phyloP scores from a whole-genome alignment of 2,888 invertebrate genomes.

The Drosophila helvetica region DNA sequence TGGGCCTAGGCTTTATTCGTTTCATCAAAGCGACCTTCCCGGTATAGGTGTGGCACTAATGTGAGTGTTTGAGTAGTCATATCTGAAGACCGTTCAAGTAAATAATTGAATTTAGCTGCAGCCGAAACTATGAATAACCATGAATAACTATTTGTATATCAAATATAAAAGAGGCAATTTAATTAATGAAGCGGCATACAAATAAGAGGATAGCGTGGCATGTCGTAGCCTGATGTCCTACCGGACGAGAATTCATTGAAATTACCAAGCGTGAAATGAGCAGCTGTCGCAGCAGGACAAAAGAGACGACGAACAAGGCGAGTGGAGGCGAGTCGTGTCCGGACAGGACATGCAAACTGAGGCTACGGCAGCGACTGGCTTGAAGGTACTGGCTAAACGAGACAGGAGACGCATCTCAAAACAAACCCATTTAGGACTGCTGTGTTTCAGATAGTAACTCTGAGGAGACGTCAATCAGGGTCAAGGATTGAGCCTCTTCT shows the following conservation, averaged over 20 bases:
- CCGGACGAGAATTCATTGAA: constrained; percentile 72
- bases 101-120: constrained; percentile 4
- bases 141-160: constrained; percentile 47
- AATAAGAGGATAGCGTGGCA: constrained; percentile 51
- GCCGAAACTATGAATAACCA: constrained; percentile 23
- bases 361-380: constrained; percentile 25
- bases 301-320: constrained; percentile 56
- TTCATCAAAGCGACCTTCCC: not conserved
- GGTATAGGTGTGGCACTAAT: not conserved
- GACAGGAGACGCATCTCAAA: not conserved
- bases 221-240: constrained; percentile 20
- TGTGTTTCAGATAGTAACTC: constrained; percentile 4
- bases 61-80: not conserved
- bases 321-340: constrained; percentile 21
- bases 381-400: constrained; percentile 12
- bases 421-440: too few species aligned
- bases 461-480: too few species aligned
- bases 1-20: too few species aligned
- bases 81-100: not conserved
- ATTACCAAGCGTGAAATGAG: constrained; percentile 78
- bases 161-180: constrained; percentile 52
- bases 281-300: constrained; percentile 76
- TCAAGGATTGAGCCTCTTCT: too few species aligned
- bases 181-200: constrained; percentile 66
- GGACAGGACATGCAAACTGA: constrained; percentile 46